A percentile compares a stretch with the other conserved stretches of the same genome.
These are phyloP conservation scores for Notamacropus eugenii DNA, from an alignment of 2,797 vertebrate species.

Conservation along the genomic window DNA sequence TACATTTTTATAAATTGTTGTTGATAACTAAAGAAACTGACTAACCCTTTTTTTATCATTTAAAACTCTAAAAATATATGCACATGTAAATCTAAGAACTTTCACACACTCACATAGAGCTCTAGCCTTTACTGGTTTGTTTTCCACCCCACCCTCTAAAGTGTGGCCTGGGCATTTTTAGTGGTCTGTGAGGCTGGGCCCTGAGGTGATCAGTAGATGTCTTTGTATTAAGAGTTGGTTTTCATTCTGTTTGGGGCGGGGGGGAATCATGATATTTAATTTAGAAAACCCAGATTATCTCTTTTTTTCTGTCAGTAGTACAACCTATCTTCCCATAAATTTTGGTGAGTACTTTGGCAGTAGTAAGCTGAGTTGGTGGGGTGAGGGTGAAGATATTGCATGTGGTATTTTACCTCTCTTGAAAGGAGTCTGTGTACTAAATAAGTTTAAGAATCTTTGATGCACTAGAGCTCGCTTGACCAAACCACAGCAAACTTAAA, in stretches of 20 bases:
- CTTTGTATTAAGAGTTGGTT: not conserved
- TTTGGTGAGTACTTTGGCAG: not conserved
- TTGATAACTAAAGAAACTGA: not conserved
- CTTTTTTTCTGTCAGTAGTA: not conserved
- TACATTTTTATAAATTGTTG: not conserved
- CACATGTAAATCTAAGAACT: not conserved
- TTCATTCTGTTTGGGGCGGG: not conserved
- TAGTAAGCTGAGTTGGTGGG: not conserved
- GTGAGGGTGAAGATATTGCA: not conserved
- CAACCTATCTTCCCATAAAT: not conserved
- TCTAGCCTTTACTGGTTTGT: not conserved
- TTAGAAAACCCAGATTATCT: not conserved
- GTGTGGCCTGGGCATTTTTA: not conserved
- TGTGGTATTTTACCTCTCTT: not conserved
- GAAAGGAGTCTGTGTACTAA: not conserved
- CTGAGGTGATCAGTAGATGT: not conserved
- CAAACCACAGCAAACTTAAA: not conserved
- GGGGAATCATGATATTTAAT: not conserved
- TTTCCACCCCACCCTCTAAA: not conserved
- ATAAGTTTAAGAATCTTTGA: not conserved
- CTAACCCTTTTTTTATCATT: not conserved
- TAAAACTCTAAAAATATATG: slow-evolving; percentile 3
- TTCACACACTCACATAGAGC: not conserved
- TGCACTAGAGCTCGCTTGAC: not conserved
- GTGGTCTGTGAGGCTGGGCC: not conserved